phyloP scores from a whole-genome alignment of 2,113 vertebrate genomes.

The Ptychochromis oligacanthus region DNA sequence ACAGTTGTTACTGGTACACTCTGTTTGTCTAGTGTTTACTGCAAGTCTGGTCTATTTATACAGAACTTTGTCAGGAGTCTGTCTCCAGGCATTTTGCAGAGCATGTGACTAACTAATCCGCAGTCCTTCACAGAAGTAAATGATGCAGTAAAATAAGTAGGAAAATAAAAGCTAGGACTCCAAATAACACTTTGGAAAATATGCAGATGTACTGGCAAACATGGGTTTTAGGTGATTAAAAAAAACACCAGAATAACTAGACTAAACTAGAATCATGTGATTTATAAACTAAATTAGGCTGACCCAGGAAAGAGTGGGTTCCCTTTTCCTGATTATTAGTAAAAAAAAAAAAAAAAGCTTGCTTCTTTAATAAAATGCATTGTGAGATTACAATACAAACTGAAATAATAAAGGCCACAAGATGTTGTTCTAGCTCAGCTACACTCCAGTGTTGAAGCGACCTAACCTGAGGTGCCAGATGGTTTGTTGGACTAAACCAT shows the following conservation, averaged over 20 bases:
- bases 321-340: background rate
- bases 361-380: background rate
- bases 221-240: background rate
- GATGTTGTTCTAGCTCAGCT: background rate
- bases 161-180: slow-evolving; percentile 6
- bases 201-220: background rate
- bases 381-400: background rate
- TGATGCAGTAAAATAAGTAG: slow-evolving; percentile 9
- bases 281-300: background rate
- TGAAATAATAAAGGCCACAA: background rate
- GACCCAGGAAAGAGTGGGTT: background rate
- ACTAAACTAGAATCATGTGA: background rate
- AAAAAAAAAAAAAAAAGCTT: background rate
- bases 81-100: slow-evolving; percentile 35
- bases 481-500: background rate
- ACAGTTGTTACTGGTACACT: background rate
- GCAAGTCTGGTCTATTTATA: slow-evolving; percentile 35
- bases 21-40: slow-evolving; percentile 3
- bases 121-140: slow-evolving; percentile 24
- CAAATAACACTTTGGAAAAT: slow-evolving; percentile 18
- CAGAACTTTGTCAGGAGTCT: slow-evolving; percentile 23
- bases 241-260: background rate
- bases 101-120: slow-evolving; percentile 20
- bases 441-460: rapidly evolving
- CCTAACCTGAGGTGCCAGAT: background rate